These are phyloP conservation scores for Lepidocyrtoides sp. DNA, from an alignment of 2,888 invertebrate genomes.

Conservation along the genomic window DNA sequence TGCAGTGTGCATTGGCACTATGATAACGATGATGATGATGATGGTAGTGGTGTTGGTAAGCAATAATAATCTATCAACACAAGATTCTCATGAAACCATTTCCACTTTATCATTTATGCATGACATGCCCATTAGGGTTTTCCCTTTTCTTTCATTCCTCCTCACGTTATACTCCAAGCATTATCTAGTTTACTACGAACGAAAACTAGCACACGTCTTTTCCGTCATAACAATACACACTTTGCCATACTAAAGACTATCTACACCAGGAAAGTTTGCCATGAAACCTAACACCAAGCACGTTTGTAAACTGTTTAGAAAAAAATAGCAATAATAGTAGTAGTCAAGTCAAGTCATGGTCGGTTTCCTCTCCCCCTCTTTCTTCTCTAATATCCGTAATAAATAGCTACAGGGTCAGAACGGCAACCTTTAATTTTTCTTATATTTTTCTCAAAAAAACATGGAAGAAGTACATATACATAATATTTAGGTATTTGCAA, in stretches of 20 bases:
- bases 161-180: background rate
- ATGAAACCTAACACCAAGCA: background rate
- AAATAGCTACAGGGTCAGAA: conserved; percentile 28
- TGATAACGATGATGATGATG: background rate
- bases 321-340: background rate
- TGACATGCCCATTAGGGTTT: conserved; percentile 74
- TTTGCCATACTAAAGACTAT: background rate
- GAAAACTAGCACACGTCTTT: background rate
- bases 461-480: background rate
- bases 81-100: conserved; percentile 72
- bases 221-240: background rate
- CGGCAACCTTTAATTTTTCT: conserved; percentile 26
- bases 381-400: conserved; percentile 4
- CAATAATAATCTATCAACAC: conserved; percentile 73
- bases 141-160: conserved; percentile 24
- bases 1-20: background rate
- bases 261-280: background rate
- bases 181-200: background rate
- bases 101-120: conserved; percentile 79
- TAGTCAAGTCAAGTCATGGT: conserved; percentile 21
- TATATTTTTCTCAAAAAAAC: background rate
- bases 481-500: background rate
- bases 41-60: conserved; percentile 26
- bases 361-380: background rate
- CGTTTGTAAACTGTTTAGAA: conserved; percentile 31